Evolutionary conservation across 2,797 vertebrate genomes (phyloP), one percentile per base, ranked within the genome.

Genomic region (Sphenodon punctatus): DNA sequence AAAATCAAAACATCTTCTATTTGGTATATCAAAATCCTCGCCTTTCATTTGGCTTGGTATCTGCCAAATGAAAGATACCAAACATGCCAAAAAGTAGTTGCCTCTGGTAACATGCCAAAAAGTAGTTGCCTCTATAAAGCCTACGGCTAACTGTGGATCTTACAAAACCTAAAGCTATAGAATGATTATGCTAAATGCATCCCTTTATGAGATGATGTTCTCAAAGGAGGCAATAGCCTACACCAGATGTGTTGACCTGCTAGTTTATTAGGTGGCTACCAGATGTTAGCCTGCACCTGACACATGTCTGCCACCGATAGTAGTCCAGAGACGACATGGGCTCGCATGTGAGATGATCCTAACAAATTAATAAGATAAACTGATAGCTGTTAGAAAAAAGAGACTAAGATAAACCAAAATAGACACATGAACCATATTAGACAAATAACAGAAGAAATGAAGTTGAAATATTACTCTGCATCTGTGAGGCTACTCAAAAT

Each of bases 361-460:
- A n/a, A n/a, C n/a, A n/a, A n/a, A n/a, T n/a, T n/a, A n/a, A n/a
- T n/a, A n/a, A n/a, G n/a, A n/a, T n/a, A n/a, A n/a, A n/a, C n/a
- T n/a, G n/a, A n/a, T n/a, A n/a, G n/a, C n/a, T n/a, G n/a, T n/a
- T n/a, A n/a, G n/a, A n/a, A n/a, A n/a, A n/a, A n/a, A n/a, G n/a
- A n/a, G n/a, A 8, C 23, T 66, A n/a, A 7, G 56, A 6, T 0
- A 7, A n/a, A n/a, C 23, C 32, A 41, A 30, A 46, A n/a, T n/a
- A n/a, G n/a, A n/a, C n/a, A n/a, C n/a, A n/a, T 7, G 22, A 39
- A 42, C 66, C 67, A 30, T 39, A 16, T 8, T 39, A 46, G 56
- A 75, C 60, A 56, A 34, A 36, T n/a, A n/a, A n/a, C n/a, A 84
- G 82, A 80, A 15, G 56, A 60, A 66, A 55, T 20, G 56, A 48